Base-by-base conservation (phyloP, 1,140 invertebrate genomes). In the Halesus radiatus region DNA sequence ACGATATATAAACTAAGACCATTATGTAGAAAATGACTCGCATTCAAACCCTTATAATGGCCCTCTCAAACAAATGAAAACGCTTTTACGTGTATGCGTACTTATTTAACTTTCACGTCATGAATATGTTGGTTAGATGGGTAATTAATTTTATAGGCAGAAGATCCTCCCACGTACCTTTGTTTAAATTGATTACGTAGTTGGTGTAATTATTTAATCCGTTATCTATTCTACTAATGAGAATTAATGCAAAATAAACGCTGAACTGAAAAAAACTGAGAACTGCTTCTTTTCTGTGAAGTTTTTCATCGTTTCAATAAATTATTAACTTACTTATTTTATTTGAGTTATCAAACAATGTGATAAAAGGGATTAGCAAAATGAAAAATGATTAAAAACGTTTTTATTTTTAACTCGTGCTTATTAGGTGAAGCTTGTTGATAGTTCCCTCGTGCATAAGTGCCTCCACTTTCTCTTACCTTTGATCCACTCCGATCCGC, bases 21-120 rank as follows among this genome's bases (percentile, higher is more conserved):
- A 66, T 29, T 26, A 26, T 66, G 26, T 66, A 66, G 62, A 22
- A 66, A 66, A 66, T 22, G 16, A n/a, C 62, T n/a, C 54, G 20
- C 54, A 22, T 22, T 56, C n/a, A 56, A 56, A 56, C 4, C 54
- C 6, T n/a, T 56, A 3, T 56, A 18, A 22, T 56, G 7, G 4
- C 54, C n/a, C n/a, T 3, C n/a, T 18, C 20, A 56, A 18, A 18
- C n/a, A 56, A 56, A n/a, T 18, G n/a, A 56, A 56, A 56, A 56
- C 54, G 54, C 20, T 18, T 56, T 56, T n/a, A 18, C 20, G 10
- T 3, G 10, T 18, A 56, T 22, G 54, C 54, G 16, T 18, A 56
- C n/a, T 7, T 20, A 18, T 56, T 56, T 56, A n/a, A 56, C n/a
- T 56, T 56, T 18, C n/a, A 56, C n/a, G 20, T 18, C n/a, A 22